These are phyloP conservation scores for Apostichopus parvimensis DNA, from an alignment of 35 echinoderm and acorn worm genomes.

Conservation along the genomic window DNA sequence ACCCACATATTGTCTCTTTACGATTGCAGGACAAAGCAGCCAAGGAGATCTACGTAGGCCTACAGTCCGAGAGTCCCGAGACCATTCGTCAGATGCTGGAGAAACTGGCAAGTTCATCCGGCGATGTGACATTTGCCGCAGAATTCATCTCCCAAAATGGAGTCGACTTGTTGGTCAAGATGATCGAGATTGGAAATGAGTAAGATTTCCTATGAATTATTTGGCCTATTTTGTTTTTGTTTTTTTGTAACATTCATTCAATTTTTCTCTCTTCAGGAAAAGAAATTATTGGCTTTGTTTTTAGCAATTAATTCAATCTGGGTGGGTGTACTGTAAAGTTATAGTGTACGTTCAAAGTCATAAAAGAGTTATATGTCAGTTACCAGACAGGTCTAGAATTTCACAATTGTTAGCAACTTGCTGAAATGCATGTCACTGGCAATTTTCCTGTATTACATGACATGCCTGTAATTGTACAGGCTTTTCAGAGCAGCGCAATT, in stretches of 20 bases:
- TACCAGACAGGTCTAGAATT: no score
- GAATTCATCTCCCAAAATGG: constrained; percentile 82
- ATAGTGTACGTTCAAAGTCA: no score
- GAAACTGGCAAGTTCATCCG: constrained; percentile 71
- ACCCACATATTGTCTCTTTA: neutral
- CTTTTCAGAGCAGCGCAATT: no score
- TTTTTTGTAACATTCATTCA: neutral
- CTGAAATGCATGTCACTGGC: no score
- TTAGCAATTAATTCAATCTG: no score
- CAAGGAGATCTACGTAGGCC: constrained; percentile 67
- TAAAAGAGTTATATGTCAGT: no score
- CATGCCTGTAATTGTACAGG: no score
- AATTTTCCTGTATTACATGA: no score
- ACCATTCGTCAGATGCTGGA: constrained; percentile 60
- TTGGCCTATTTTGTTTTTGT: neutral
- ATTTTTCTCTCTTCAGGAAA: neutral
- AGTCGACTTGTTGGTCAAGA: constrained; percentile 75
- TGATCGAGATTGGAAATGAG: constrained; percentile 85
- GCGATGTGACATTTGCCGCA: constrained; percentile 87
- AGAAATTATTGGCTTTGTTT: no score
- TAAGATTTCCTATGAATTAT: constrained; percentile 44
- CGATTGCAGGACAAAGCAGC: constrained; percentile 72
- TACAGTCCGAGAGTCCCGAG: constrained; percentile 75
- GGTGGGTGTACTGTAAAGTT: no score
- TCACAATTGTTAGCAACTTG: no score